phyloP scores from a whole-genome alignment of 1,140 invertebrate genomes.

The Drosophila busckii region DNA sequence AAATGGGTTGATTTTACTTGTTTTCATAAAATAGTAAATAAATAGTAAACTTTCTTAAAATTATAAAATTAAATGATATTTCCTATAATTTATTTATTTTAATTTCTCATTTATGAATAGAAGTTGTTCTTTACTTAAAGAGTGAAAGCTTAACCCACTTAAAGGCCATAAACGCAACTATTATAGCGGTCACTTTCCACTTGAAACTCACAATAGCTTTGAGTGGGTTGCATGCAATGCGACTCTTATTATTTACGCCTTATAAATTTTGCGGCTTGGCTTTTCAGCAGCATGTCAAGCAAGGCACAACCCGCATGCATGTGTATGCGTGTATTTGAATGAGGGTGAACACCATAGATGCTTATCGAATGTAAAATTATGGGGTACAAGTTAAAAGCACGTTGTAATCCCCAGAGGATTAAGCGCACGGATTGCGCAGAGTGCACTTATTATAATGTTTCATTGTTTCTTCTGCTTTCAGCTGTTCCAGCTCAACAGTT shows the following conservation, averaged over 20 bases:
- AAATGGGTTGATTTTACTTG: no score
- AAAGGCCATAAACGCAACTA: slow-evolving; percentile 12
- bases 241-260: slow-evolving; percentile 71
- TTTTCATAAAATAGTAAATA: no score
- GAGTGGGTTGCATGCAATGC: slow-evolving; percentile 52
- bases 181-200: slow-evolving; percentile 50
- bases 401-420: slow-evolving; percentile 44
- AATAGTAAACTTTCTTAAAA: no score
- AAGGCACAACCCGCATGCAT: neutral
- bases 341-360: slow-evolving; percentile 38
- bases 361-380: slow-evolving; percentile 66
- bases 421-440: slow-evolving; percentile 8
- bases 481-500: slow-evolving; percentile 26
- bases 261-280: slow-evolving; percentile 60
- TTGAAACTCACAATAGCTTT: slow-evolving; percentile 2
- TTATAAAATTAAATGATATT: no score
- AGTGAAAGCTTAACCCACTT: slow-evolving; percentile 35
- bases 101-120: no score
- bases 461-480: slow-evolving; percentile 31
- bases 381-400: slow-evolving; percentile 50
- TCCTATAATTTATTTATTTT: no score
- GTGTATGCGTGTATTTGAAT: slow-evolving; percentile 5
- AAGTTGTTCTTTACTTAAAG: slow-evolving; percentile 13
- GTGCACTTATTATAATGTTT: slow-evolving; percentile 56
- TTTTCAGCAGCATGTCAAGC: slow-evolving; percentile 43